Evolutionary conservation across 2,888 invertebrate genomes (phyloP).

Genomic region (Idaea dimidiata): DNA sequence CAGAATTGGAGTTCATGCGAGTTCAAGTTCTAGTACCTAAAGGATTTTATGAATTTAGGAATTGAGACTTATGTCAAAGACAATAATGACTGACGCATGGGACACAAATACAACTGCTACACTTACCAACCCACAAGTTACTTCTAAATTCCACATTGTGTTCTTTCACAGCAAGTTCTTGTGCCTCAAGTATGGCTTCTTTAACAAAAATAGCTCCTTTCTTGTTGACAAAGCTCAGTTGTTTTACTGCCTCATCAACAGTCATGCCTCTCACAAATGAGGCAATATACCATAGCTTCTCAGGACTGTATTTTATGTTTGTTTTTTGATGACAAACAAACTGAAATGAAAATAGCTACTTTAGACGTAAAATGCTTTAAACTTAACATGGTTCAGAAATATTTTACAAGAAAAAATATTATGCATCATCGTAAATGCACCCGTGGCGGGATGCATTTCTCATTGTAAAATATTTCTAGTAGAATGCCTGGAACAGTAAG

Average conservation of each 20-base stretch:
- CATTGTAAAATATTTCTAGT: too few species aligned
- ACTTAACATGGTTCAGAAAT: too few species aligned
- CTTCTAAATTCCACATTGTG: constrained; percentile 97
- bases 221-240: constrained; percentile 89
- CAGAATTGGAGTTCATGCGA: too few species aligned
- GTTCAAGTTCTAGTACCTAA: too few species aligned
- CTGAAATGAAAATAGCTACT: constrained; percentile 77
- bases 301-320: constrained; percentile 93
- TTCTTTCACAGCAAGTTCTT: constrained; percentile 89
- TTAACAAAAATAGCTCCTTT: constrained; percentile 88
- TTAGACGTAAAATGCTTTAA: background rate
- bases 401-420: too few species aligned
- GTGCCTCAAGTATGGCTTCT: constrained; percentile 93
- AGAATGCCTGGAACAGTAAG: too few species aligned
- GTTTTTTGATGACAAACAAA: constrained; percentile 92
- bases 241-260: constrained; percentile 96
- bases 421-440: too few species aligned
- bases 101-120: background rate
- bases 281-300: constrained; percentile 97
- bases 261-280: constrained; percentile 93
- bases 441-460: too few species aligned
- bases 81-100: too few species aligned
- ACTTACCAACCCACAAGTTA: constrained; percentile 95
- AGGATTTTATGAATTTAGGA: too few species aligned
- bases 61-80: too few species aligned